A percentile compares a stretch with the other conserved stretches of the same genome.
Evolutionary conservation across 2,888 invertebrate genomes (phyloP).

Genomic region (Drosophila sordidapex): DNA sequence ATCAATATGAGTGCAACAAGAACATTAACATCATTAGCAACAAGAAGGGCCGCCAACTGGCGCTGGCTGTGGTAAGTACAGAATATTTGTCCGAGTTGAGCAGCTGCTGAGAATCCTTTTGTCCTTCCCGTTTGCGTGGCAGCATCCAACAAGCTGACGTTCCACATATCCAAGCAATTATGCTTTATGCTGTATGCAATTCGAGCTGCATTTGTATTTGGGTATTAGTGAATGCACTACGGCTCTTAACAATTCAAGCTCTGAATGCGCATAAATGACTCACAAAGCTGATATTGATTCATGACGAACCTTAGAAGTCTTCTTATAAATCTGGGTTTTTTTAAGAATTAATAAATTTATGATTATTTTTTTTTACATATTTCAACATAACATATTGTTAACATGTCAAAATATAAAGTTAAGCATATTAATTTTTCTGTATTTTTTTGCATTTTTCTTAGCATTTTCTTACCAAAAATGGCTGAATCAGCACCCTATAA

Average conservation of each 20-base stretch:
- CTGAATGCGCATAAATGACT: not conserved
- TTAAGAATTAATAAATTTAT: not conserved
- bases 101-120: not conserved
- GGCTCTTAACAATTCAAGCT: not conserved
- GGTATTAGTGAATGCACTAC: not conserved
- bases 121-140: not conserved
- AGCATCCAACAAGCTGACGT: not conserved
- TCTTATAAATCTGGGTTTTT: not conserved
- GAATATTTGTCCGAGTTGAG: not conserved
- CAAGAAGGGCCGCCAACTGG: slow-evolving; percentile 31
- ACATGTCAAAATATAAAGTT: not conserved
- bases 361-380: not conserved
- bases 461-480: too few relatives aligned
- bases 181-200: slow-evolving; percentile 14
- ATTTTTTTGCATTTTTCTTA: too few relatives aligned
- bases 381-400: not conserved
- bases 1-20: slow-evolving; percentile 43
- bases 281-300: not conserved
- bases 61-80: slow-evolving; percentile 52
- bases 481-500: too few relatives aligned
- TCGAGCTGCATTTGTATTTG: slow-evolving; percentile 6
- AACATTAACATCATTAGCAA: slow-evolving; percentile 16
- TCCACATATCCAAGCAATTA: not conserved
- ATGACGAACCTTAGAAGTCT: not conserved
- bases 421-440: too few relatives aligned